These are phyloP conservation scores for Heterotis niloticus DNA, from an alignment of 2,113 vertebrate genomes.

Conservation along the genomic window DNA sequence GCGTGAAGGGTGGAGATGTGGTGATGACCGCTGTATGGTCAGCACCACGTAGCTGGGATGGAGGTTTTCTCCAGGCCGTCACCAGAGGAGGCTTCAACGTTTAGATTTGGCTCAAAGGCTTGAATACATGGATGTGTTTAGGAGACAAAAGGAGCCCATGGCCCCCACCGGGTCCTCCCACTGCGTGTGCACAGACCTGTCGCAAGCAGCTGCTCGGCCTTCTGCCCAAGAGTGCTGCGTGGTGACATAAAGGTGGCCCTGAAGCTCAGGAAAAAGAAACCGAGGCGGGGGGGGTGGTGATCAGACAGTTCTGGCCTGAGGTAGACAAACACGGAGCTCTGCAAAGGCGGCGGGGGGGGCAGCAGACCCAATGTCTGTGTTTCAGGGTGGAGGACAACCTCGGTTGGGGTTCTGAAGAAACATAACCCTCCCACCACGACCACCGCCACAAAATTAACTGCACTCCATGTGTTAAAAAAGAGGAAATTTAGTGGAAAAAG, in stretches of 20 bases:
- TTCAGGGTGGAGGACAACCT: no score
- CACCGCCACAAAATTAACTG: no score
- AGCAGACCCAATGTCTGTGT: no score
- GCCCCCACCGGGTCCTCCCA: constrained; percentile 33
- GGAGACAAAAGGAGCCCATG: constrained; percentile 19
- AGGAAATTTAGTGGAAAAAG: no score
- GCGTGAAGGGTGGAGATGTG: neutral
- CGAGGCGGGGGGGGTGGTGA: no score
- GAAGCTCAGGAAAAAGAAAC: no score
- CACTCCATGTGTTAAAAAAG: no score
- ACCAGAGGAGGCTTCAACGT: neutral
- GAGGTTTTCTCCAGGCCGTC: neutral
- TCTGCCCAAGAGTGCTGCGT: neutral
- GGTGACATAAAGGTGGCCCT: neutral
- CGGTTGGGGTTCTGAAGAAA: no score
- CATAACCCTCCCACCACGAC: no score
- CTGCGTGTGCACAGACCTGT: constrained; percentile 23
- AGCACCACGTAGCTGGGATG: neutral
- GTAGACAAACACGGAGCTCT: no score
- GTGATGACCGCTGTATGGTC: neutral
- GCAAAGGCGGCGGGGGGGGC: no score
- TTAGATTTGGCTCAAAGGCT: constrained; percentile 25
- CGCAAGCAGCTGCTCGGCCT: constrained; percentile 36
- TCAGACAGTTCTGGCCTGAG: no score
- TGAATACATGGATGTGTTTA: constrained; percentile 37